Conservation (phyloP, 1,140 invertebrate genomes). For the Gryllus bimaculatus region DNA sequence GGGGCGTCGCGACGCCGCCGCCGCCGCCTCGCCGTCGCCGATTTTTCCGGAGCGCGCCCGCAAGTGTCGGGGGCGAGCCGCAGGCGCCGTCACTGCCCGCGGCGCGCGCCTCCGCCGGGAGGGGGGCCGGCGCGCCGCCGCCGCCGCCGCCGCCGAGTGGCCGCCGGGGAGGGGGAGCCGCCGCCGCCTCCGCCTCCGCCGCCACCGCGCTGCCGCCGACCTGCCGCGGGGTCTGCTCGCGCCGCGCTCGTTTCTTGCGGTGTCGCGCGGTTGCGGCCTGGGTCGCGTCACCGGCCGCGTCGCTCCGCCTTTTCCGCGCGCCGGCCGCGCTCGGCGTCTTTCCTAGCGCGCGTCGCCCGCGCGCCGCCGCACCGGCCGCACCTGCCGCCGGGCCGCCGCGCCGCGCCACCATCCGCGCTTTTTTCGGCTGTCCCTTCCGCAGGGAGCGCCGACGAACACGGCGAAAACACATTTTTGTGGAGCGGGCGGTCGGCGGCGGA, state of each 20-base stretch:
- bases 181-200: not conserved
- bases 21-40: too few species aligned
- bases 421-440: not conserved
- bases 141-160: too few species aligned
- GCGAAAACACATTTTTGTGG: not conserved
- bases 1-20: not conserved
- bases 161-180: not conserved
- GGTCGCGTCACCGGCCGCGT: too few species aligned
- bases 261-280: too few species aligned
- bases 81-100: not conserved
- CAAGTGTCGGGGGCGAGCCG: not conserved
- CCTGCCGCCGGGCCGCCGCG: not conserved
- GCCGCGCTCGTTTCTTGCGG: too few species aligned
- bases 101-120: not conserved
- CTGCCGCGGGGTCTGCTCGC: not conserved
- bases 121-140: too few species aligned
- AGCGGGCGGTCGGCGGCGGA: not conserved
- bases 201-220: not conserved
- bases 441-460: slow-evolving; percentile 7
- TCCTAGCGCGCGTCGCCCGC: not conserved
- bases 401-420: not conserved
- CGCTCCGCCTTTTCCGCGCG: not conserved
- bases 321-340: too few species aligned
- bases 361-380: not conserved
- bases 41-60: not conserved